Conservation (phyloP, 2,888 invertebrate genomes). For the Osedax frankpressi region DNA sequence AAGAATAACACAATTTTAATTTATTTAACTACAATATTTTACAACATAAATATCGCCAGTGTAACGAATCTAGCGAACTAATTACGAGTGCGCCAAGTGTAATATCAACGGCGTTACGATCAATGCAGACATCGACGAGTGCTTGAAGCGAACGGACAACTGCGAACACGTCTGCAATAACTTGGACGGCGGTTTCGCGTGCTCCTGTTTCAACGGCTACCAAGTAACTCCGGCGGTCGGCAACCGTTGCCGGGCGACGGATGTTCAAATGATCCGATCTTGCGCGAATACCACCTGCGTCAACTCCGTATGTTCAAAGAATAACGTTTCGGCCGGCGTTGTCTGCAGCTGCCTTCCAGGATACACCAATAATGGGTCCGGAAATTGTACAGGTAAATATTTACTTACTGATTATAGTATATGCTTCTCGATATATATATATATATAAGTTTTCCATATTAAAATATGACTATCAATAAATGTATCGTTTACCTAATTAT, state of each 20-base stretch:
- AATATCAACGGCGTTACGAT: no score
- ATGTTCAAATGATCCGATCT: background rate
- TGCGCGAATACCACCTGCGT: background rate
- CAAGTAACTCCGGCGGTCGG: background rate
- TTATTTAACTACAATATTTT: no score
- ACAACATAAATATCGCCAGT: no score
- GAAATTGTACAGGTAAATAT: background rate
- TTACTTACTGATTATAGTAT: no score
- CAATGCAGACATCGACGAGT: constrained; percentile 10
- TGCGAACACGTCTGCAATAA: constrained; percentile 1
- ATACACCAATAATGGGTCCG: background rate
- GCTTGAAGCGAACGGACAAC: background rate
- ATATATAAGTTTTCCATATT: no score
- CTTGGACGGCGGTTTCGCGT: constrained; percentile 1
- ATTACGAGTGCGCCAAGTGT: no score
- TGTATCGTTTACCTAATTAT: no score
- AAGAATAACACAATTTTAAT: no score
- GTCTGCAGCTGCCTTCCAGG: background rate
- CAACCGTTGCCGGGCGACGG: background rate
- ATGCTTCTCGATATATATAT: no score
- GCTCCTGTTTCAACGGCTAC: background rate
- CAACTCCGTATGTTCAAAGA: no score
- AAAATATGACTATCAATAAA: no score
- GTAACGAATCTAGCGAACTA: no score
- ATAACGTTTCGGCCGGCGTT: background rate